phyloP scores from a whole-genome alignment of 2,113 vertebrate genomes.

The Pituophis catenifer region DNA sequence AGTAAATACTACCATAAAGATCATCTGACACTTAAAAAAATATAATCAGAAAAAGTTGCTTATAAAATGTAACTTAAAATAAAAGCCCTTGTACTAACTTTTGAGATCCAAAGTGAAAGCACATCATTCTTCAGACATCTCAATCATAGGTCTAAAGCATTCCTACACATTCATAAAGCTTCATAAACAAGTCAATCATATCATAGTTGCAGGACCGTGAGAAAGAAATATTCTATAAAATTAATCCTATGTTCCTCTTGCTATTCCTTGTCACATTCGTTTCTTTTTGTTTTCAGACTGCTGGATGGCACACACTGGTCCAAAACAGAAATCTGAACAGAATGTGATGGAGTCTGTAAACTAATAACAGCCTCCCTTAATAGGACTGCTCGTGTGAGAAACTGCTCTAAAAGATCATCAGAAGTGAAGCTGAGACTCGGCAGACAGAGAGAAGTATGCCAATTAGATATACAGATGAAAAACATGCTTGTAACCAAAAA shows the following conservation, averaged over 20 bases:
- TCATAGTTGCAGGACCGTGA: slow-evolving; percentile 26
- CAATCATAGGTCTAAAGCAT: neutral
- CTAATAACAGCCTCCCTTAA: neutral
- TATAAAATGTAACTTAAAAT: slow-evolving; percentile 46
- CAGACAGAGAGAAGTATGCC: slow-evolving; percentile 27
- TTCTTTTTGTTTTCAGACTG: slow-evolving; percentile 1
- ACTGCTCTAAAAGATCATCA: neutral
- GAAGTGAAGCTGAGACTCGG: fast-evolving
- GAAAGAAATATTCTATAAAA: slow-evolving; percentile 25
- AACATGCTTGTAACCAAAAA: slow-evolving; percentile 21
- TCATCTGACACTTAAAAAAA: neutral
- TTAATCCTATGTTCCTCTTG: neutral
- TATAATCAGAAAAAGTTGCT: neutral
- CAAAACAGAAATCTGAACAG: neutral
- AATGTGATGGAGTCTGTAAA: fast-evolving
- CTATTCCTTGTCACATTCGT: neutral
- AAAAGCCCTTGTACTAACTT: slow-evolving; percentile 32
- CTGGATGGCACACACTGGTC: neutral
- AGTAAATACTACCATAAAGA: slow-evolving; percentile 9
- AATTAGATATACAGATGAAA: slow-evolving; percentile 1
- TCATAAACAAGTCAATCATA: slow-evolving; percentile 38
- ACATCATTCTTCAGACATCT: slow-evolving; percentile 23
- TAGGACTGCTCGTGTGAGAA: neutral
- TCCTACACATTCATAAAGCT: slow-evolving; percentile 44
- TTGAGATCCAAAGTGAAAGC: slow-evolving; percentile 28